Conservation (phyloP, 2,797 vertebrate genomes). For the Pangasius sanitwongsei region DNA sequence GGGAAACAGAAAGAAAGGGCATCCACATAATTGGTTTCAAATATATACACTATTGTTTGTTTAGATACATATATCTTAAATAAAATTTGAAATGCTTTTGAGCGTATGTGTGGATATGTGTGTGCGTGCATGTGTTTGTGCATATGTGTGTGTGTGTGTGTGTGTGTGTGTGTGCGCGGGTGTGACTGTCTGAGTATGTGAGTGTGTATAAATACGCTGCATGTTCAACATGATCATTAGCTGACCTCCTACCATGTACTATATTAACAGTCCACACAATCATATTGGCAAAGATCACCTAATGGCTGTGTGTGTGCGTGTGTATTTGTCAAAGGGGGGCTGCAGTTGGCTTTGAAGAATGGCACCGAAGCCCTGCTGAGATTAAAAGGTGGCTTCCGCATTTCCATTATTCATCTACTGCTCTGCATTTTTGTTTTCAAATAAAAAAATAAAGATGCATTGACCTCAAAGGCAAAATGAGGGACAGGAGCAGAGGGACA, state of each 20-base stretch:
- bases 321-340: constrained; percentile 22
- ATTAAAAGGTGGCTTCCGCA: constrained; percentile 65
- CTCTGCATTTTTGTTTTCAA: constrained; percentile 59
- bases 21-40: constrained; percentile 26
- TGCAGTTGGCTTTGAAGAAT: constrained; percentile 59
- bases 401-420: constrained; percentile 70
- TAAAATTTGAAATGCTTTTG: not conserved
- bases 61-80: constrained; percentile 28
- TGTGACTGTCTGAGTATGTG: not conserved
- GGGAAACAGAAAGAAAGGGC: not conserved
- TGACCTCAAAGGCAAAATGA: constrained; percentile 56
- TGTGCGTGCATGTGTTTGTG: not conserved
- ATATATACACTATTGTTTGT: constrained; percentile 33
- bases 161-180: not conserved
- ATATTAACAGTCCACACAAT: constrained; percentile 38
- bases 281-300: constrained; percentile 40
- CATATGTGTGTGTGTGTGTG: not conserved
- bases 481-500: constrained; percentile 59
- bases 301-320: constrained; percentile 27
- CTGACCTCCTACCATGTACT: constrained; percentile 47
- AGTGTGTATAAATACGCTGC: not conserved
- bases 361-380: constrained; percentile 65
- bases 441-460: constrained; percentile 43
- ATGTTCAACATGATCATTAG: constrained; percentile 51
- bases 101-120: not conserved